Evolutionary conservation across 2,113 vertebrate genomes (phyloP), one percentile per base, ranked within the genome.

Genomic region (Sceloporus tristichus): DNA sequence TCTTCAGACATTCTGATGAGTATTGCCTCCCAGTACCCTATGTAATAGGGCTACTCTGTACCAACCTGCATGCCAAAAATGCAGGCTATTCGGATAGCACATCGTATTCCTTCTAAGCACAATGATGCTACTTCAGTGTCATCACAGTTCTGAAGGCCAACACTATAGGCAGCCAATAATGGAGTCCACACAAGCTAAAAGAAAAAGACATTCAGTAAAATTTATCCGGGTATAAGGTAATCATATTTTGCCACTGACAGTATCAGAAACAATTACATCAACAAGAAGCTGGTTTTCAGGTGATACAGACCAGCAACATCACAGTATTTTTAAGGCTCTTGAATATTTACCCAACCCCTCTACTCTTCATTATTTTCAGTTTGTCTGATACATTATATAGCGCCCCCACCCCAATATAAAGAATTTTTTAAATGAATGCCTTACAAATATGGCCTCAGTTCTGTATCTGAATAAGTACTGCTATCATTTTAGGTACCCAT

Each of bases 1-100:
- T 68, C 59, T 56, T 70, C 59, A 68, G 62, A 29, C 56, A 34
- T 21, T 40, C 23, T 70, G 25, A 9, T 40, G 2, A n/a, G 73
- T 25, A 14, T 54, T 42, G 48, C 1, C 27, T 11, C n/a, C 11
- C 29, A 34, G 16, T 48, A 14, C 5, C 9, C 40, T 23, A 48
- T 9, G n/a, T 21, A 70, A 59, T 16, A 73, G 42, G 25, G 18
- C 56, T 74, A 77, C 62, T 10, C 1, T 21, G 73, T 13, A 91
- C 98, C 82, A 89, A 99, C 99, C 98, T 99, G 99, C 99, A 99
- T 99, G 95, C 92, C 97, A 94, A 99, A 99, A 96, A 99, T 99
- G 91, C 97, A 98, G 82, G 99, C 98, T 5, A 99, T 99, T 92
- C 99, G 96, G 91, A 99, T 96, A 16, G 99, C 99, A 94, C 99